Evolutionary conservation across 2,113 vertebrate genomes (phyloP), one percentile per base, ranked within the genome.

Genomic region (Seriola dumerili): DNA sequence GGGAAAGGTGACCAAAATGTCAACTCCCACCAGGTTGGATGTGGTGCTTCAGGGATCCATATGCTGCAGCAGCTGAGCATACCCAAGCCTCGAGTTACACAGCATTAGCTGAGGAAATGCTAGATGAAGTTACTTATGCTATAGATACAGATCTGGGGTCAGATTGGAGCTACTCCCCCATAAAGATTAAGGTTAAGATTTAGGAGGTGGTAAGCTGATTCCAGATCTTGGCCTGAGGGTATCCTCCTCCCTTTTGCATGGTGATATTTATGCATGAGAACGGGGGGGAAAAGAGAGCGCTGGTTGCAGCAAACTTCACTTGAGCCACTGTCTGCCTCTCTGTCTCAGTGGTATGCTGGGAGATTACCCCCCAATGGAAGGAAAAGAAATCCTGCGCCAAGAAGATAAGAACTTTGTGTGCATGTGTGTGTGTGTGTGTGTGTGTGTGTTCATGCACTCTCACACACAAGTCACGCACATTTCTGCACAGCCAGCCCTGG

Each of bases 341-440:
- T 85, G 91, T 93, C 88, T 77, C 48, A 48, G 78, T 48, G 64
- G 85, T 57, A 21, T 77, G 65, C 92, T 79, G 88, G 74, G 86
- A 94, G 94, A 94, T 95, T 94, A 94, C 87, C 89, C 91, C 92
- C 84, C 83, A 65, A 86, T 83, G 81, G 89, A 87, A 78, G 89
- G 82, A 19, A 5, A 2, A 40, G 23, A 88, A 91, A 93, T 94
- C 82, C 94, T 97, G 94, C 85, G 71, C 94, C 86, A 84, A 62
- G 85, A 74, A 91, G 93, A 96, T 96, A 95, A 96, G 89, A 91
- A 93, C 83, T 83, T 34, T 36, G 66, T 73, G 44, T 70, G 19
- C 72, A 34, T 23, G 48, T 59, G 78, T 55, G 17, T 25, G 34
- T 29, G 46, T 46, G 40, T 72, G n/a, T 70, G 36, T 34, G 44